Percentiles rank a stretch among this genome's conserved stretches.
phyloP scores from a whole-genome alignment of 2,797 vertebrate genomes.

The Leucoraja ocellata region DNA sequence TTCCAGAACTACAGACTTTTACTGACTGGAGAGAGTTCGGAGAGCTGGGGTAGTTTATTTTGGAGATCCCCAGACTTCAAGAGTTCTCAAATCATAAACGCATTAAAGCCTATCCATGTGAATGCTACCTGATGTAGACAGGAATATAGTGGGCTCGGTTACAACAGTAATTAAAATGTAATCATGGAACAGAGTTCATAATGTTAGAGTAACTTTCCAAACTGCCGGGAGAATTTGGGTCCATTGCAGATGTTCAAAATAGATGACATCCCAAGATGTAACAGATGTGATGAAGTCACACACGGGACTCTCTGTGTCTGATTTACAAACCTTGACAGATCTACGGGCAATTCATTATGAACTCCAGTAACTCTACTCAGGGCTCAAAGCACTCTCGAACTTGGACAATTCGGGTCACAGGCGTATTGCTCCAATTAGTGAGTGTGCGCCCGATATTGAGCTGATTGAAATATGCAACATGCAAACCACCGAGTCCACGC shows the following conservation, averaged over 20 bases:
- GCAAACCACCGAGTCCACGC: no score
- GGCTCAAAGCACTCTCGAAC: no score
- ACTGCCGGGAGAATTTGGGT: background rate
- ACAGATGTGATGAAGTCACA: background rate
- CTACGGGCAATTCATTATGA: no score
- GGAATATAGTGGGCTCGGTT: background rate
- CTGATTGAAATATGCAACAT: no score
- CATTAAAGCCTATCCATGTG: background rate
- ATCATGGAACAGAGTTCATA: background rate
- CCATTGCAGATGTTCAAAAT: background rate
- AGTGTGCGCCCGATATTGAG: no score
- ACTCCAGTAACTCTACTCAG: no score
- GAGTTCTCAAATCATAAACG: background rate
- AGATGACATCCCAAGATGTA: background rate
- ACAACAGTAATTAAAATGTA: background rate
- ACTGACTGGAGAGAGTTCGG: background rate
- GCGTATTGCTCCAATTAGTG: no score
- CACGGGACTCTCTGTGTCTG: background rate
- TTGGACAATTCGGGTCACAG: no score
- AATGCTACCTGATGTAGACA: background rate
- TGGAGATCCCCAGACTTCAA: background rate
- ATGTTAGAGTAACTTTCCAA: background rate
- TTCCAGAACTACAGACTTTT: background rate
- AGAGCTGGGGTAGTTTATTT: background rate
- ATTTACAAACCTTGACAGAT: no score